phyloP scores from a whole-genome alignment of 1,140 invertebrate species.

The Drosophila ambigua region DNA sequence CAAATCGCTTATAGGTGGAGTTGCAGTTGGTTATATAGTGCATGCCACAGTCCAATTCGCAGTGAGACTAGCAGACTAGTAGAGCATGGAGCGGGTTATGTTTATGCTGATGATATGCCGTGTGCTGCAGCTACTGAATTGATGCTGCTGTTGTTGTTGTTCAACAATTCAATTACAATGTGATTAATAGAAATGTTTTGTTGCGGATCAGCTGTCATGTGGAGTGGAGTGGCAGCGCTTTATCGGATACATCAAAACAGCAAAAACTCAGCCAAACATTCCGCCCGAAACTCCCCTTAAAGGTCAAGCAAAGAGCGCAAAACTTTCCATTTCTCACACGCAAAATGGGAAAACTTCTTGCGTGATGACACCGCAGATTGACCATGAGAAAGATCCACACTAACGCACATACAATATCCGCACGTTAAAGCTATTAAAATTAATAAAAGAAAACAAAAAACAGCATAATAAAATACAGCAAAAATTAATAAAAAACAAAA shows the following conservation, averaged over 20 bases:
- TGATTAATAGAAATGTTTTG: conserved; percentile 72
- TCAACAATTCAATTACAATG: conserved; percentile 76
- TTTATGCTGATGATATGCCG: conserved; percentile 48
- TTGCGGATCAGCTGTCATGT: conserved; percentile 56
- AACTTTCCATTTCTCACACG: conserved; percentile 78
- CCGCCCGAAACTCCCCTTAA: conserved; percentile 23
- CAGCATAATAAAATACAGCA: conserved; percentile 47
- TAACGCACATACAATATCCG: conserved; percentile 20
- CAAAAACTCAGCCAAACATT: too few relatives aligned
- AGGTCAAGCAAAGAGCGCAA: conserved; percentile 55
- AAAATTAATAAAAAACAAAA: neutral
- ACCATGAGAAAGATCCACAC: conserved; percentile 30
- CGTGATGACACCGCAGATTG: conserved; percentile 68
- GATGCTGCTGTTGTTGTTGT: conserved; percentile 5
- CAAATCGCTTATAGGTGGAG: conserved; percentile 58
- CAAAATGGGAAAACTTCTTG: conserved; percentile 70
- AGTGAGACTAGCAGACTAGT: conserved; percentile 56
- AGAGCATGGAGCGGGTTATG: conserved; percentile 73
- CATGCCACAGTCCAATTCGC: conserved; percentile 79
- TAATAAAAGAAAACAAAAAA: conserved; percentile 56
- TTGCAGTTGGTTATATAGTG: conserved; percentile 39
- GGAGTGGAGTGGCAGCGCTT: conserved; percentile 18
- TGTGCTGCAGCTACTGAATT: conserved; percentile 5
- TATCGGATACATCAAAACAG: conserved; percentile 2
- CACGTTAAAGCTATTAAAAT: conserved; percentile 76